Percentiles rank a stretch among this genome's conserved stretches.
Conservation (phyloP, 2,797 vertebrate species). For the Triplophysa bombifrons region DNA sequence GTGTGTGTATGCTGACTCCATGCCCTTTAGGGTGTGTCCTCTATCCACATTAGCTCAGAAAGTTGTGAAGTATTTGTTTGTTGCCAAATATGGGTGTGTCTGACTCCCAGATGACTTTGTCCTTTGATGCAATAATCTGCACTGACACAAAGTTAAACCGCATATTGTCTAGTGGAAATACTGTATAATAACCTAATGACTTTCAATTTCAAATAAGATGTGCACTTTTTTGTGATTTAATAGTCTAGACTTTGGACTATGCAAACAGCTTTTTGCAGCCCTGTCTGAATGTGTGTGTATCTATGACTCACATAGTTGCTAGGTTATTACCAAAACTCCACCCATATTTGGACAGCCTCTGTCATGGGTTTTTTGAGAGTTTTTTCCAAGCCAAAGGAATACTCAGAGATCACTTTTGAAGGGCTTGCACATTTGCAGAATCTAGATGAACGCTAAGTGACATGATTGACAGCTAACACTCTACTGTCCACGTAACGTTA, state of each 20-base stretch:
- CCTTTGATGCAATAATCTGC: background rate
- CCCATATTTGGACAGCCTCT: conserved; percentile 69
- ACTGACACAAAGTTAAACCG: background rate
- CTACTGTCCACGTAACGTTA: background rate
- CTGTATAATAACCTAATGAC: background rate
- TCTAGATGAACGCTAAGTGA: background rate
- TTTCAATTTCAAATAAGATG: background rate
- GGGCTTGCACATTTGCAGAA: background rate
- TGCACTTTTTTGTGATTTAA: conserved; percentile 1
- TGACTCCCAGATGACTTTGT: conserved; percentile 3
- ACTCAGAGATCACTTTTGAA: background rate
- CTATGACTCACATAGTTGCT: conserved; percentile 48
- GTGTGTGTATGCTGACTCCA: conserved; percentile 49
- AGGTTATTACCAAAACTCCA: conserved; percentile 56
- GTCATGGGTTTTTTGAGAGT: conserved; percentile 2
- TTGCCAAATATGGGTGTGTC: conserved; percentile 45
- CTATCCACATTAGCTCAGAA: conserved; percentile 49
- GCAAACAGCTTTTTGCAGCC: background rate
- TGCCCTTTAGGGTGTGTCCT: conserved; percentile 53
- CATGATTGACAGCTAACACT: background rate
- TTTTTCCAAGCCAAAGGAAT: conserved; percentile 14
- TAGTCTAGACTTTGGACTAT: conserved; percentile 43
- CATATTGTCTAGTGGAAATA: no score
- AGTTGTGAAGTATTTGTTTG: conserved; percentile 48
- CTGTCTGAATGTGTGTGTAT: conserved; percentile 29